These are phyloP conservation scores for Hydractinia symbiolongicarpus DNA, from an alignment of 30 jellyfish, hydroid and myxozoan species.

Conservation along the genomic window DNA sequence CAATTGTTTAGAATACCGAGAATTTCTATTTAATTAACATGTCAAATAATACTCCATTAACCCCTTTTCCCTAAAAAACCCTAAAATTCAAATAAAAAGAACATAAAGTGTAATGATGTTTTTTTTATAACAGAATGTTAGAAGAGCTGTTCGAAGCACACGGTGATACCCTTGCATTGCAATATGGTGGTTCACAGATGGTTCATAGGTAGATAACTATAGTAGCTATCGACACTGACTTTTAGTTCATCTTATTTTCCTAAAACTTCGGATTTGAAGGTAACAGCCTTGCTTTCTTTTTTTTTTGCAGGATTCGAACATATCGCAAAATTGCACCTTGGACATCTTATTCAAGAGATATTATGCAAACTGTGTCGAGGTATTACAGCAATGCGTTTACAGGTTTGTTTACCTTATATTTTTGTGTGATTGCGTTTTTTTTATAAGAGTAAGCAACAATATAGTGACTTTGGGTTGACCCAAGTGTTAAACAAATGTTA, in stretches of 20 bases:
- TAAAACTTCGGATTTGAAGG: no score
- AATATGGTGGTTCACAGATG: conserved; percentile 99
- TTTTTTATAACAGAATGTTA: conserved; percentile 45
- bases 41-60: no score
- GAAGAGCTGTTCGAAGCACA: conserved; percentile 97
- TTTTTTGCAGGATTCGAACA: conserved; percentile 75
- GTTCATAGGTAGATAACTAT: conserved; percentile 77
- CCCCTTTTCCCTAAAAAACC: no score
- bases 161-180: conserved; percentile 98
- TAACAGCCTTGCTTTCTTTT: background rate
- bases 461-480: no score
- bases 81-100: no score
- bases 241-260: no score
- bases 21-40: no score
- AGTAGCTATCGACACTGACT: background rate
- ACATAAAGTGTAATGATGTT: no score
- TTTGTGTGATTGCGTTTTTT: background rate
- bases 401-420: conserved; percentile 34
- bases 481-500: no score
- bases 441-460: no score
- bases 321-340: conserved; percentile 98
- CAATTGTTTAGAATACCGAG: no score
- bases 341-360: conserved; percentile 97
- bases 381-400: conserved; percentile 97
- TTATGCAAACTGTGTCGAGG: conserved; percentile 97